phyloP scores from a whole-genome alignment of 2,113 vertebrate genomes.

The Piprites chloris region DNA sequence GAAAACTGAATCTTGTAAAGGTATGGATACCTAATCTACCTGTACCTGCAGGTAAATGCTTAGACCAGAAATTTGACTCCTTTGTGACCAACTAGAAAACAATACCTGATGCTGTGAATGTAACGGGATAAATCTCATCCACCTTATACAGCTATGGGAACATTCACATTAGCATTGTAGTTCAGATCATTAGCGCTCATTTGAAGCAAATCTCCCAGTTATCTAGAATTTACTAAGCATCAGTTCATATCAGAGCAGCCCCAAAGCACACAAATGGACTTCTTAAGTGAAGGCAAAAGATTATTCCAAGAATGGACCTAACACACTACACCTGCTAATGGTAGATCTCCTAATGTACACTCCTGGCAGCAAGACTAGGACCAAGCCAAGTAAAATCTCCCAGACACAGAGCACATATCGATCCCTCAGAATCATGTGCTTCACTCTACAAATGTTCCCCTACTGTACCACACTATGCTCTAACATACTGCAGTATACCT shows the following conservation, averaged over 20 bases:
- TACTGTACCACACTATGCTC: background rate
- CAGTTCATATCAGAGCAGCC: background rate
- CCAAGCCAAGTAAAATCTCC: background rate
- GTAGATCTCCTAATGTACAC: fast-evolving
- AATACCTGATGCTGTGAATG: background rate
- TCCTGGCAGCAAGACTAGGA: background rate
- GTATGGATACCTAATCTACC: background rate
- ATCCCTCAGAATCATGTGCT: background rate
- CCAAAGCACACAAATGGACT: background rate
- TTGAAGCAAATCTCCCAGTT: background rate
- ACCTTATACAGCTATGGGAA: background rate
- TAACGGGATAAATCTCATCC: background rate
- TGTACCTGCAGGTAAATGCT: background rate
- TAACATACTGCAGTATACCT: background rate
- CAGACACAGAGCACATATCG: background rate
- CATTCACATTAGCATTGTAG: background rate
- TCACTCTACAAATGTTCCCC: background rate
- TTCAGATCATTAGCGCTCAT: background rate
- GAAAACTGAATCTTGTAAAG: background rate
- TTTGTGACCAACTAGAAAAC: background rate
- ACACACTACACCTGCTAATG: background rate
- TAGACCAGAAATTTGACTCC: background rate
- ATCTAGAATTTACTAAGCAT: background rate
- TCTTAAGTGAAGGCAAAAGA: background rate
- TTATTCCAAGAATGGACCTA: background rate